These are phyloP conservation scores for Craseonycteris thonglongyai DNA, from an alignment of 2,113 vertebrate species.

Conservation along the genomic window DNA sequence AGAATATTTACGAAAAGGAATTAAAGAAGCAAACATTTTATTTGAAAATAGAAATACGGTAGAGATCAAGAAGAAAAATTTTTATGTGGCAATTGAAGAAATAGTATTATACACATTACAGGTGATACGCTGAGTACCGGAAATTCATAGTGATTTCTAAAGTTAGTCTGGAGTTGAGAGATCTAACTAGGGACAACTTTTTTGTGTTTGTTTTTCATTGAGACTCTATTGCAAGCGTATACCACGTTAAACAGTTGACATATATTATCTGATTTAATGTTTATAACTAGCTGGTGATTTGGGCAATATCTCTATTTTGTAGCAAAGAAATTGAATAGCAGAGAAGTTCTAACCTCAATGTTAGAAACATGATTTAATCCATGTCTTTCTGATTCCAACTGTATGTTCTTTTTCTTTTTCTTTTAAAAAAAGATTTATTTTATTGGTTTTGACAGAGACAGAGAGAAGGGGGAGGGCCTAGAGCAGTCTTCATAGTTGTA, in stretches of 20 bases:
- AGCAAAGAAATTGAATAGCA: background rate
- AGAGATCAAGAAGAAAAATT: background rate
- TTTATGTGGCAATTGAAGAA: background rate
- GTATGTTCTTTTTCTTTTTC: background rate
- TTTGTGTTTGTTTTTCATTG: background rate
- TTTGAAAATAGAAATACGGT: background rate
- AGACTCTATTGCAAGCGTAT: background rate
- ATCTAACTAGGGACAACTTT: background rate
- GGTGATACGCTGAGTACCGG: background rate
- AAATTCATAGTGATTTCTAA: background rate
- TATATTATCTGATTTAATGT: background rate
- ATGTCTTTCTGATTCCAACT: background rate
- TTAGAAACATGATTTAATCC: background rate
- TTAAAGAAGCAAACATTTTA: background rate
- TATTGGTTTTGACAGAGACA: no score
- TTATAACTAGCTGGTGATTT: background rate
- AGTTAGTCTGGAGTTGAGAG: background rate
- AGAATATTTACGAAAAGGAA: constrained; percentile 14
- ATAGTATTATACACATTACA: background rate
- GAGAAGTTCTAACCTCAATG: background rate
- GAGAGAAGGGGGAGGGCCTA: no score
- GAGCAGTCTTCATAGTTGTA: no score
- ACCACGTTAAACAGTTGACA: background rate
- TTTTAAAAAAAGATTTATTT: no score
- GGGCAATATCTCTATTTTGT: background rate